Evolutionary conservation across 2,888 invertebrate genomes (phyloP).

Genomic region (Nineta flava): DNA sequence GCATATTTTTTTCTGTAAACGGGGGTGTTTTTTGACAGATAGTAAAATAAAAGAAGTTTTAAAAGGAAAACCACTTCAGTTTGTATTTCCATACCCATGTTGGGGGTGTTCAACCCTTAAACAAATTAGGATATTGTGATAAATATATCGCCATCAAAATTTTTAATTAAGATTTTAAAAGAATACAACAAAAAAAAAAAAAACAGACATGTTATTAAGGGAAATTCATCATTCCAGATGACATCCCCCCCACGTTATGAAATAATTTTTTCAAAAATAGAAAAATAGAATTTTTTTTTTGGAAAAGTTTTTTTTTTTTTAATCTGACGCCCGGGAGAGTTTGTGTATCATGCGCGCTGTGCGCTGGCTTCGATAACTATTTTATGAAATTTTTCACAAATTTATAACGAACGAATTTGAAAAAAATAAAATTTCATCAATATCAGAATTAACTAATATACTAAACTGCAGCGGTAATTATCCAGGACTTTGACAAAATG

Average conservation of each 20-base stretch:
- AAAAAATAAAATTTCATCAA: not conserved
- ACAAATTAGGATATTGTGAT: slow-evolving; percentile 1
- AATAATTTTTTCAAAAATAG: not conserved
- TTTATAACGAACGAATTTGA: not conserved
- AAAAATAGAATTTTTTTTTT: not conserved
- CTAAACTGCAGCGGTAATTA: not conserved
- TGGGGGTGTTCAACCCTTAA: not conserved
- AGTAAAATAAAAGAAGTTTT: slow-evolving; percentile 5
- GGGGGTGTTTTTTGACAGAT: slow-evolving; percentile 5
- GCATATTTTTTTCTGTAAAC: not conserved
- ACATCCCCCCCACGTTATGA: too few relatives aligned
- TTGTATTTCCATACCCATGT: not conserved
- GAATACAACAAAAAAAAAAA: not conserved
- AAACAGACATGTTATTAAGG: too few relatives aligned
- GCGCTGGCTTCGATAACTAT: too few relatives aligned
- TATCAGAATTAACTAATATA: not conserved
- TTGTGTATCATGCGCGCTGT: too few relatives aligned
- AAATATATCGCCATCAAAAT: slow-evolving; percentile 3
- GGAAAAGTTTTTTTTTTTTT: not conserved
- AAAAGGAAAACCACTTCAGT: slow-evolving; percentile 5
- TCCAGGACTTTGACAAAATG: not conserved
- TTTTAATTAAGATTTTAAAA: slow-evolving; percentile 1
- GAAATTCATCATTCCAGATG: too few relatives aligned
- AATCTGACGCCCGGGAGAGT: too few relatives aligned
- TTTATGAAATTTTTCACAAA: not conserved